Conservation (phyloP, 2,888 invertebrate genomes). For the Zonitis immaculata region DNA sequence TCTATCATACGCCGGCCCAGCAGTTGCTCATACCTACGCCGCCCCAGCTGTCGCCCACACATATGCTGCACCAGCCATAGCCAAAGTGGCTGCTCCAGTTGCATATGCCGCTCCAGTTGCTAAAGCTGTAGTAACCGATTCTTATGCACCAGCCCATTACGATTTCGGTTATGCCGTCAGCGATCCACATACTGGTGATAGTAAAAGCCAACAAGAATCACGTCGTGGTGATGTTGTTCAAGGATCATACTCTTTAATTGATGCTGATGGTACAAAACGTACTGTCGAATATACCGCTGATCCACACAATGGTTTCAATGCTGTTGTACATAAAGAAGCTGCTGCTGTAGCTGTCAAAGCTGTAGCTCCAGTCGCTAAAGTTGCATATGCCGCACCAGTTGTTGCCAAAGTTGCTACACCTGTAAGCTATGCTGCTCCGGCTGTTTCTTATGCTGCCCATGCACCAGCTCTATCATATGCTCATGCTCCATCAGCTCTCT, state of each 20-base stretch:
- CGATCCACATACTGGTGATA: conserved; percentile 35
- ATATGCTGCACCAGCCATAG: conserved; percentile 4
- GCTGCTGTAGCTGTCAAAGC: conserved; percentile 40
- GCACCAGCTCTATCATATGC: conserved; percentile 36
- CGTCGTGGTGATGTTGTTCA: conserved; percentile 51
- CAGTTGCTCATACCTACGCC: conserved; percentile 22
- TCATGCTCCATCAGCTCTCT: conserved; percentile 28
- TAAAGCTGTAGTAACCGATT: conserved; percentile 46
- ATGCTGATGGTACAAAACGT: conserved; percentile 52
- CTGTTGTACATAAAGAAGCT: conserved; percentile 51
- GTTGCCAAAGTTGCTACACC: conserved; percentile 31
- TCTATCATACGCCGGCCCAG: conserved; percentile 28
- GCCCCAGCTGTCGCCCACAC: conserved; percentile 15
- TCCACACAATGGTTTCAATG: conserved; percentile 52
- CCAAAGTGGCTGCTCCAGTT: conserved; percentile 18
- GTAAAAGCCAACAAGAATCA: conserved; percentile 41
- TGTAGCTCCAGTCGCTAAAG: conserved; percentile 38
- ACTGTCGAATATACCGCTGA: conserved; percentile 53
- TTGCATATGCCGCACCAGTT: conserved; percentile 41
- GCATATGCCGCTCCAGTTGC: conserved; percentile 20
- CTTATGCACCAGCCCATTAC: conserved; percentile 48
- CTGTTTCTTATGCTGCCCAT: conserved; percentile 30
- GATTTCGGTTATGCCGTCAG: conserved; percentile 43
- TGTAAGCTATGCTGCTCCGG: conserved; percentile 46
- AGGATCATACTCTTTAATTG: conserved; percentile 51